Base-by-base conservation (phyloP, 1,140 invertebrate genomes). In the Aphelinus atriplicis region DNA sequence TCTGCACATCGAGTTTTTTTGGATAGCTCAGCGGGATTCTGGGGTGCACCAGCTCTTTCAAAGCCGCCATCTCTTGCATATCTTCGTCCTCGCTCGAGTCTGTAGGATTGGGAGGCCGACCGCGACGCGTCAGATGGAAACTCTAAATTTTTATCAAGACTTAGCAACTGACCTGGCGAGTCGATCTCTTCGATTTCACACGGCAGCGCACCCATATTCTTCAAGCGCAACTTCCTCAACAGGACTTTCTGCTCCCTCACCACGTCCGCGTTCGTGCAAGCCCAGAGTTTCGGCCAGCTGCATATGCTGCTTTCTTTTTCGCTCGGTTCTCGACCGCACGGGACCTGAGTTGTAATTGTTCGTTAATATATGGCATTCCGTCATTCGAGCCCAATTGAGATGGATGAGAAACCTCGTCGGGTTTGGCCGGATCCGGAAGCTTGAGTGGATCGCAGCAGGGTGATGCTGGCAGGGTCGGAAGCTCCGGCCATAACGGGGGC, bases 21-120 rank as follows among this genome's bases (percentile, higher is more conserved):
- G 70, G 55, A 71, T 77, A 77, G 0, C 53, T 51, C 6, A 70
- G 46, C 0, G 82, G 81, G 7, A 83, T 78, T 56, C 81, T 78
- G 1, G 80, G 82, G 60, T 84, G 83, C 6, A 82, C 81, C 42
- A 86, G 69, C 63, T 85, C 85, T 55, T 82, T 85, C 9, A 71
- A 73, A 75, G 69, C 50, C 1, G 83, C 78, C 42, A 80, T 80
- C 64, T 86, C 81, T 65, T 63, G 9, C 1, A 73, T 3, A 71
- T 75, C 7, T 48, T 70, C 63, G 56, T 76, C 71, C 1, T 79
- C 78, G 6, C 75, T 77, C 2, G 70, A 68, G 5, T 57, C 75
- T 72, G 51, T 9, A 53, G 51, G 51, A 53, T 53, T 9, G 51
- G 26, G 26, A 26, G 26, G 26, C 26, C 26, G 26, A 26, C 26